These are phyloP conservation scores for Trissoscelio sp. DNA, from an alignment of 2,888 invertebrate genomes.

Conservation along the genomic window DNA sequence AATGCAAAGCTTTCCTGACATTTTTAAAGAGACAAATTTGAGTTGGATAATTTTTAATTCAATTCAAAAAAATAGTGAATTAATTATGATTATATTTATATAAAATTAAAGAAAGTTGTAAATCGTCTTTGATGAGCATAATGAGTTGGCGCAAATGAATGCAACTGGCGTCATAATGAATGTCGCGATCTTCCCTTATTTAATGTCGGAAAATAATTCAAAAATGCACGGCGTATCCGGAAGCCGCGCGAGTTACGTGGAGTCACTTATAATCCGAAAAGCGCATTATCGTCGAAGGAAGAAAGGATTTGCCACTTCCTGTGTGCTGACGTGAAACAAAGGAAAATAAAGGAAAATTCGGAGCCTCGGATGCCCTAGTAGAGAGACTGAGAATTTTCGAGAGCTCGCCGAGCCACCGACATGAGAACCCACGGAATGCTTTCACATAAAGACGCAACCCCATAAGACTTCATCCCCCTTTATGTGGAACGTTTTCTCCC, in stretches of 20 bases:
- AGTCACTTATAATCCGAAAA: slow-evolving; percentile 71
- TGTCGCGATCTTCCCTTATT: slow-evolving; percentile 36
- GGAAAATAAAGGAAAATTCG: slow-evolving; percentile 71
- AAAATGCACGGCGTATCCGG: slow-evolving; percentile 61
- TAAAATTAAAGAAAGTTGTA: no score
- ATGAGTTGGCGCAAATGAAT: slow-evolving; percentile 8
- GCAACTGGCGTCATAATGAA: slow-evolving; percentile 52
- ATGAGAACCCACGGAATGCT: slow-evolving; percentile 81
- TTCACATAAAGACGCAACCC: slow-evolving; percentile 81
- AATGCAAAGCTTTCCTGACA: no score
- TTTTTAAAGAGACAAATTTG: no score
- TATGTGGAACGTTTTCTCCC: slow-evolving; percentile 76
- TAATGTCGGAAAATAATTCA: slow-evolving; percentile 64
- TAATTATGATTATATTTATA: no score
- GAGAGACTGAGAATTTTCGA: slow-evolving; percentile 73
- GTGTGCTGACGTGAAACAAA: slow-evolving; percentile 71
- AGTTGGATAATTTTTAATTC: no score
- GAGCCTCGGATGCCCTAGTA: slow-evolving; percentile 66
- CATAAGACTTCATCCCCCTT: slow-evolving; percentile 78
- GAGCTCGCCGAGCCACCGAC: slow-evolving; percentile 76
- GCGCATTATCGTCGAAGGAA: slow-evolving; percentile 71
- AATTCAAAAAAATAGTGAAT: no score
- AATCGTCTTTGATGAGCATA: slow-evolving; percentile 1
- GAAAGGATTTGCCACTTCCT: slow-evolving; percentile 72
- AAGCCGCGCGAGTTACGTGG: slow-evolving; percentile 64